Evolutionary conservation across 1,140 invertebrate species (phyloP), one percentile per base, ranked within the genome.

Genomic region (Macrotrachela quadricornifera): DNA sequence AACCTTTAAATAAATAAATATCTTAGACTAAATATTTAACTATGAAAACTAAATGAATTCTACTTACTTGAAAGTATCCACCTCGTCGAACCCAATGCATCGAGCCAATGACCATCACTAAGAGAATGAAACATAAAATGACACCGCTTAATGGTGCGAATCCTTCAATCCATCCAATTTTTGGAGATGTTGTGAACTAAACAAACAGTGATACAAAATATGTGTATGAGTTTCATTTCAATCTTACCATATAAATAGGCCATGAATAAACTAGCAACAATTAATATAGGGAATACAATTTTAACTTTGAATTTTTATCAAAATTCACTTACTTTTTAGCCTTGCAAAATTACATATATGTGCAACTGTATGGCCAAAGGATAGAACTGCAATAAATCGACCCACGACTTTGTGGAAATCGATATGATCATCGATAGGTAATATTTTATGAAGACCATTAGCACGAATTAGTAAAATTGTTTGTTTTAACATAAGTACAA

Each of bases 381-480:
- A 80, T 57, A 79, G 79, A 0, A 80, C 60, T 11, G 79, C 76
- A 44, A 92, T 83, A 14, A 84, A 65, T 39, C 79, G 76, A 1
- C 86, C 87, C 0, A 82, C 81, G 42, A 88, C 65, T 68, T 90
- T 91, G 69, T 95, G 88, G 57, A 91, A 78, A 68, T 88, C 86
- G 13, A 47, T 36, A 21, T 90, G 82, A 55, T 90, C 80, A 70
- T 95, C 88, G 40, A 94, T 70, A 0, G 87, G 87, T 30, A 94
- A 70, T 51, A 81, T 45, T 39, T 39, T n/a, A 4, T 17, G 39
- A 11, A 10, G 15, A 0, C 18, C 48, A 1, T 21, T 38, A 3
- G 14, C 12, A 3, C 11, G 14, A 16, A 36, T 36, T 11, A 16
- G 15, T 36, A 21, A 30, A 30, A 30, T 30, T 30, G 21, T 30